Conservation (phyloP, 2,888 invertebrate genomes). For the Agonopterix alstromeriana region DNA sequence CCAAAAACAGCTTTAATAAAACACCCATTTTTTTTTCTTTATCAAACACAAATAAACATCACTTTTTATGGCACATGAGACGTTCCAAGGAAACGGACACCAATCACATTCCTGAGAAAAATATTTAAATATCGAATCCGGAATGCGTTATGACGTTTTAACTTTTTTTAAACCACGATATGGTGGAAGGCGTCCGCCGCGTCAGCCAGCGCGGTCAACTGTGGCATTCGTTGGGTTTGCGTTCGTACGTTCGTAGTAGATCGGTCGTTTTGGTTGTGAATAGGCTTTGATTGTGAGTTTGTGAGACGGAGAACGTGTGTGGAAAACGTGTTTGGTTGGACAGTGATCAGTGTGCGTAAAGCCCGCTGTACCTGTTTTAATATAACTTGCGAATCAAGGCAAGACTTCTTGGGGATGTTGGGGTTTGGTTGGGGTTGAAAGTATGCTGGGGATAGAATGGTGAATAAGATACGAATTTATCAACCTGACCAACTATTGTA, state of each 20-base stretch:
- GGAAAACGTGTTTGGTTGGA: conserved; percentile 66
- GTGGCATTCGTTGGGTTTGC: conserved; percentile 21
- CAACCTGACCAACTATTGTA: too few relatives aligned
- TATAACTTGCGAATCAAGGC: too few relatives aligned
- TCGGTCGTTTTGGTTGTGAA: conserved; percentile 15
- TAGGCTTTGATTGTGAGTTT: conserved; percentile 63
- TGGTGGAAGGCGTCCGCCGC: conserved; percentile 46
- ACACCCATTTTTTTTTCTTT: conserved; percentile 55
- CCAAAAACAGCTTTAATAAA: conserved; percentile 55
- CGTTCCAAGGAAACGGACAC: conserved; percentile 29
- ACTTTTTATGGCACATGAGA: conserved; percentile 60
- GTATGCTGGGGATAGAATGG: too few relatives aligned
- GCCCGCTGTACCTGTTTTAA: conserved; percentile 6
- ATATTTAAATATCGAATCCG: conserved; percentile 38
- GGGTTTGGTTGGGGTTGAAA: too few relatives aligned
- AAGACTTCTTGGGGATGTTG: too few relatives aligned
- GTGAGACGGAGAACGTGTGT: conserved; percentile 54
- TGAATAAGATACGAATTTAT: too few relatives aligned
- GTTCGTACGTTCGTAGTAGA: conserved; percentile 15
- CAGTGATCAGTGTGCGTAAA: conserved; percentile 26
- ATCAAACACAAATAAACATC: conserved; percentile 20
- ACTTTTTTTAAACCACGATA: conserved; percentile 19
- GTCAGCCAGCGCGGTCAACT: conserved; percentile 59
- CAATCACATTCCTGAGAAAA: conserved; percentile 53
- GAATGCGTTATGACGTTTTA: conserved; percentile 41